These are phyloP conservation scores for Sciurus vulgaris DNA, from an alignment of 2,797 vertebrate genomes.

Conservation along the genomic window DNA sequence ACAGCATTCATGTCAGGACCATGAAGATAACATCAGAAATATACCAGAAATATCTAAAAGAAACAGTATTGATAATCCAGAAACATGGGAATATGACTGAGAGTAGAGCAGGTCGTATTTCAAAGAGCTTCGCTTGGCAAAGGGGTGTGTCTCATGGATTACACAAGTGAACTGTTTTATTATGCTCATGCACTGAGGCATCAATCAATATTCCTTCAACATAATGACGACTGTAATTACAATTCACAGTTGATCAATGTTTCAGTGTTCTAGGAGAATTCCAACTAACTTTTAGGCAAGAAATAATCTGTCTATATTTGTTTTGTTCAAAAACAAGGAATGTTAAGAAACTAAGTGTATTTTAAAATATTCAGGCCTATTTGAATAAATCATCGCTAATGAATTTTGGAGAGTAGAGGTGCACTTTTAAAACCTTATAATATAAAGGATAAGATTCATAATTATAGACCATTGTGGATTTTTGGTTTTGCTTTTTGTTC, in stretches of 20 bases:
- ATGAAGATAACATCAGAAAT: not conserved
- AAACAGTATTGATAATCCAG: not conserved
- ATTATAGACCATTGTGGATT: not conserved
- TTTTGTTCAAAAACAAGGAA: constrained; percentile 43
- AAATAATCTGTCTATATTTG: not conserved
- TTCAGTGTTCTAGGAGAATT: constrained; percentile 3
- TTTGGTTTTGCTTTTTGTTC: not conserved
- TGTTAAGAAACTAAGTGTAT: not conserved
- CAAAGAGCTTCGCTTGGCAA: not conserved
- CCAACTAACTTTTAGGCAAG: not conserved
- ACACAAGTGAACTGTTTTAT: not conserved
- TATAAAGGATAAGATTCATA: not conserved
- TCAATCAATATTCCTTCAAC: constrained; percentile 20
- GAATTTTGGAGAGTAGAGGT: not conserved
- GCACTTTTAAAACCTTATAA: not conserved
- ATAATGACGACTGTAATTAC: not conserved
- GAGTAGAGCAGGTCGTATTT: not conserved
- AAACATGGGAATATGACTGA: not conserved
- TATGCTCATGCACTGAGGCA: not conserved
- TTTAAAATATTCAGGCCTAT: not conserved
- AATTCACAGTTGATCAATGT: constrained; percentile 16
- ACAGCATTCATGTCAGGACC: not conserved
- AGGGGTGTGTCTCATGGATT: not conserved
- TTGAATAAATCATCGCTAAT: not conserved
- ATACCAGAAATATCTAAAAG: not conserved